Percentiles rank a stretch among this genome's conserved stretches.
Evolutionary conservation across 2,113 vertebrate species (phyloP).

Genomic region (Macrotis lagotis): DNA sequence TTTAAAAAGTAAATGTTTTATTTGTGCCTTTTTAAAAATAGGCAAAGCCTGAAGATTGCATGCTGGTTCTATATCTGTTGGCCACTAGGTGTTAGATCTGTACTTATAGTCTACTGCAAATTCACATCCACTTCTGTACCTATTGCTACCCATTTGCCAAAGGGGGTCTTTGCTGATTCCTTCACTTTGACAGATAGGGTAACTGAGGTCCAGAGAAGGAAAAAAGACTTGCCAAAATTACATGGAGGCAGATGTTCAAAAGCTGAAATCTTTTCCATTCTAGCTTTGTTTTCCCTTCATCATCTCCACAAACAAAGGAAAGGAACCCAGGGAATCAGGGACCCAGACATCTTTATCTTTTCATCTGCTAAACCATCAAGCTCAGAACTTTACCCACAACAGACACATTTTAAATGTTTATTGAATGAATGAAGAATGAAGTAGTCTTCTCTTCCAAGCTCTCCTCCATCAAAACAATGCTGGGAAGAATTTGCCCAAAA

Average conservation of each 20-base stretch:
- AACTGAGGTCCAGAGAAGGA: background rate
- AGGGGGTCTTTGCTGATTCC: no score
- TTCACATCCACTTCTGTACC: no score
- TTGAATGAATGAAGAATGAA: conserved; percentile 3
- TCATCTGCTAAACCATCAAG: background rate
- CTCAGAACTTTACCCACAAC: background rate
- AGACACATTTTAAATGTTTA: background rate
- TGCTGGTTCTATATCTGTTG: no score
- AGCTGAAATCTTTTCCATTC: background rate
- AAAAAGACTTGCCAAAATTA: background rate
- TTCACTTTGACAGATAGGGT: no score
- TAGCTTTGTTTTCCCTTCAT: background rate
- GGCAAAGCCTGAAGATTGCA: no score
- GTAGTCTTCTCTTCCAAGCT: background rate
- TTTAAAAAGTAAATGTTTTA: no score
- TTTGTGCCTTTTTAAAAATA: no score
- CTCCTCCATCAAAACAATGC: background rate
- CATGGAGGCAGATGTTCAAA: background rate
- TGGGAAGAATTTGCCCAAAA: background rate
- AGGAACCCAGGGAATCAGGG: background rate
- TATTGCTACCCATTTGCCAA: no score
- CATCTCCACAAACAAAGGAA: background rate
- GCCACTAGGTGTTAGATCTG: no score
- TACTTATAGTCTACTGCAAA: no score
- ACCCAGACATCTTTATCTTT: background rate